These are phyloP conservation scores for Bruchidius siliquastri DNA, from an alignment of 2,888 invertebrate genomes.

Conservation along the genomic window DNA sequence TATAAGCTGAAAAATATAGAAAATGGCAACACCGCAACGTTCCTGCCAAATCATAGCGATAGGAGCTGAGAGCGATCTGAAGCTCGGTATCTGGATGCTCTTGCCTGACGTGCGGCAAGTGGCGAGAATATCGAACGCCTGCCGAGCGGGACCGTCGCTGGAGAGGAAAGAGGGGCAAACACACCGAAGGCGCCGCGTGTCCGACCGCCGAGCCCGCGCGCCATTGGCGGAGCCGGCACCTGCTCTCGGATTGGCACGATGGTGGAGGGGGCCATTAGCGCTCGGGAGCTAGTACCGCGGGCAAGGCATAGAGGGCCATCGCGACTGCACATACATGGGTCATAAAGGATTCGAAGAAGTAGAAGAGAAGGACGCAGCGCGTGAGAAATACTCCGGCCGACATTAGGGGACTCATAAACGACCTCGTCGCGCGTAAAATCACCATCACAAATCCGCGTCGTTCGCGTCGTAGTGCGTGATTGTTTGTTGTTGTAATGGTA, in stretches of 20 bases:
- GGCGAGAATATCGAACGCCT: constrained; percentile 23
- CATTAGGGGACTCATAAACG: constrained; percentile 44
- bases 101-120: constrained; percentile 15
- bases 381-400: constrained; percentile 44
- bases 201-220: constrained; percentile 30
- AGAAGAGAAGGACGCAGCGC: constrained; percentile 56
- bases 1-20: not conserved
- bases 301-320: constrained; percentile 78
- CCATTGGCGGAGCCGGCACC: constrained; percentile 52
- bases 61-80: not conserved
- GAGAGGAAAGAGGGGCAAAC: constrained; percentile 5
- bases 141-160: constrained; percentile 3
- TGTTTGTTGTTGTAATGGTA: constrained; percentile 11
- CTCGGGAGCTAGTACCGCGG: constrained; percentile 57
- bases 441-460: not conserved
- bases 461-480: not conserved
- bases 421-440: constrained; percentile 27
- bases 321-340: constrained; percentile 76
- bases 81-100: not conserved
- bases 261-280: constrained; percentile 50
- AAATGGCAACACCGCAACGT: not conserved
- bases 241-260: constrained; percentile 47
- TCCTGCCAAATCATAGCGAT: not conserved
- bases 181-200: constrained; percentile 25
- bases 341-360: constrained; percentile 78